Conservation (phyloP, 2,888 invertebrate genomes). For the Alcis repandata region DNA sequence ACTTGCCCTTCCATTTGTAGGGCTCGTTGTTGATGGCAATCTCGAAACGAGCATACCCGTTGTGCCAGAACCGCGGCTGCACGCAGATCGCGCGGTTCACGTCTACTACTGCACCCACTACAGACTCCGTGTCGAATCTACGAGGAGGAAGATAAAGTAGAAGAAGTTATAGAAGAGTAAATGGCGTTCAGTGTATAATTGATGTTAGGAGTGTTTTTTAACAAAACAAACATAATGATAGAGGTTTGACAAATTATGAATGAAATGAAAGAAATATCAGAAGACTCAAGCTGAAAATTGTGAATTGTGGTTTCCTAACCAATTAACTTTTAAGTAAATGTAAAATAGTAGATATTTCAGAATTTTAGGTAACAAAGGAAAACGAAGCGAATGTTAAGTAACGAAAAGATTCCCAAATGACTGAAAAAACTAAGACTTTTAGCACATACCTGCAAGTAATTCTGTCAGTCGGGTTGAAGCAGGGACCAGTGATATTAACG, state of each 20-base stretch:
- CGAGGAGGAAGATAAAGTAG: neutral
- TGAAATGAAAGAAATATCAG: too few relatives aligned
- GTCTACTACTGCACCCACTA: conserved; percentile 92
- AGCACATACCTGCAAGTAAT: conserved; percentile 89
- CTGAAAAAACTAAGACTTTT: too few relatives aligned
- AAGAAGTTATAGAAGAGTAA: neutral
- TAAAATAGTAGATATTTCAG: too few relatives aligned
- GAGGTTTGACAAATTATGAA: too few relatives aligned
- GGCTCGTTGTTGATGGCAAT: conserved; percentile 93
- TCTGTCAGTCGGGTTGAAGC: conserved; percentile 92
- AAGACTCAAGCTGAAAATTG: neutral
- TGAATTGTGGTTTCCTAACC: too few relatives aligned
- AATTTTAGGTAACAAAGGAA: too few relatives aligned
- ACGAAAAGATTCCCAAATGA: too few relatives aligned
- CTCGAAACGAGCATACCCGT: conserved; percentile 95
- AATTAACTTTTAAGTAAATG: too few relatives aligned
- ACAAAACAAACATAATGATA: too few relatives aligned
- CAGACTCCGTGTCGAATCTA: conserved; percentile 92
- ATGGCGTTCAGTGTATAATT: too few relatives aligned
- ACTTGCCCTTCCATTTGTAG: conserved; percentile 96
- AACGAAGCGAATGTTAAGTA: too few relatives aligned
- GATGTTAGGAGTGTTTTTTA: too few relatives aligned
- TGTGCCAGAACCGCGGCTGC: conserved; percentile 94
- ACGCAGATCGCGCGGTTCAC: conserved; percentile 95
- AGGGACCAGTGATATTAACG: conserved; percentile 98